phyloP scores from a whole-genome alignment of 2,113 vertebrate species.

The Coptodon rendalli region DNA sequence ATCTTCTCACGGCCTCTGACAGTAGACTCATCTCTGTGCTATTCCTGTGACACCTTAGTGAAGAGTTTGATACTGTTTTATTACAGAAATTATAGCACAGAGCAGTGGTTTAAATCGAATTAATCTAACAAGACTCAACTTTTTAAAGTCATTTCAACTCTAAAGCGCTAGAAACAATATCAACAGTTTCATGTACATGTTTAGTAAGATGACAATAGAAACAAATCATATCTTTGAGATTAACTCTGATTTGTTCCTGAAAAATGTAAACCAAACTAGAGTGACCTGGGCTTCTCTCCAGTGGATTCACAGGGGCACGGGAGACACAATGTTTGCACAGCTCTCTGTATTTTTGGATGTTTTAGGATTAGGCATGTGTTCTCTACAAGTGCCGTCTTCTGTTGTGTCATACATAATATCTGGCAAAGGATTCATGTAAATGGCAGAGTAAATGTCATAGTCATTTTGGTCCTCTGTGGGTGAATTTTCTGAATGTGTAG shows the following conservation, averaged over 20 bases:
- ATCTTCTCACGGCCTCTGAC: no score
- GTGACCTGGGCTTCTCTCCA: background rate
- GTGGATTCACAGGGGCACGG: background rate
- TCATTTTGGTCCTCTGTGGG: background rate
- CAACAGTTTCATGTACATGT: no score
- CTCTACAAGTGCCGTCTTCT: background rate
- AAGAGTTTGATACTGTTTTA: no score
- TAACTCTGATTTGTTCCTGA: background rate
- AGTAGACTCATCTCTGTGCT: no score
- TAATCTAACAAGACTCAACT: no score
- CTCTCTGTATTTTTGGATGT: no score
- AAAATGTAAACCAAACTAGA: slow-evolving; percentile 27
- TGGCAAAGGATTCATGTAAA: background rate
- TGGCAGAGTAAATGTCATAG: background rate
- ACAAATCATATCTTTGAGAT: background rate
- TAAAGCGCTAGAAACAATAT: no score
- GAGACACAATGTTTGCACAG: background rate
- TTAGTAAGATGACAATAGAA: no score
- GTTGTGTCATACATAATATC: background rate
- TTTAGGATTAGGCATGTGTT: background rate
- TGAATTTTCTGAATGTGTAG: background rate
- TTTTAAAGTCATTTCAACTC: no score
- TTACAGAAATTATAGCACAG: no score
- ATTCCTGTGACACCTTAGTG: no score
- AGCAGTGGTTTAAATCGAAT: no score